Base-by-base conservation (phyloP, 2,113 vertebrate species). In the Rhegmatorhina hoffmannsi region DNA sequence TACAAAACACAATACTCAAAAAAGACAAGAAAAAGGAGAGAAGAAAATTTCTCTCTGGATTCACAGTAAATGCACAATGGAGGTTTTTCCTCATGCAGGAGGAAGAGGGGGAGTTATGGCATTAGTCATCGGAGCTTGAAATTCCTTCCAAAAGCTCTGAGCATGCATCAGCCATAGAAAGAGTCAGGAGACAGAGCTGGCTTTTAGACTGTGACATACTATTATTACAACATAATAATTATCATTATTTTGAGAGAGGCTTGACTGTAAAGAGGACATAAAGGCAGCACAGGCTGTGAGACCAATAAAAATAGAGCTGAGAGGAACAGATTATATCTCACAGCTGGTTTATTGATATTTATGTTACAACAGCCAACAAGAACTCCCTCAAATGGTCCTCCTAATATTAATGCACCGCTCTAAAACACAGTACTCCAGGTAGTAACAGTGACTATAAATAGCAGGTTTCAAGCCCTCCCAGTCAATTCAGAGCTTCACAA, bases 331-430 rank as follows among this genome's bases (percentile, higher is more conserved):
- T 92, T 90, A 26, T 73, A 47, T 77, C 75, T 86, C 73, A 81
- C 86, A 86, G 89, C 64, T 90, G 34, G 34, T 93, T 93, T 97
- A 93, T 81, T 95, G 90, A 63, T 95, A 90, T 93, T 95, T 92
- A 77, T 66, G 44, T 86, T 92, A 70, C 86, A 94, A 86, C 50
- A 96, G 68, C 33, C 86, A 90, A 66, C 59, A 86, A 78, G 31
- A 93, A 85, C 68, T 94, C 85, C 63, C 79, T 90, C 64, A 80
- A 95, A 90, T 44, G 18, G 38, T 70, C 47, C 76, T 94, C 47
- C 88, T 78, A 86, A 77, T 93, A 92, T 92, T 93, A 88, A 94
- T 40, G 59, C 24, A 63, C 47, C 33, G 59, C 68, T 92, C 72
- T 70, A 85, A 90, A 88, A 13, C 84, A 87, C 79, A 77, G 55